phyloP scores from a whole-genome alignment of 2,797 vertebrate species.

The Muscicapa striata region DNA sequence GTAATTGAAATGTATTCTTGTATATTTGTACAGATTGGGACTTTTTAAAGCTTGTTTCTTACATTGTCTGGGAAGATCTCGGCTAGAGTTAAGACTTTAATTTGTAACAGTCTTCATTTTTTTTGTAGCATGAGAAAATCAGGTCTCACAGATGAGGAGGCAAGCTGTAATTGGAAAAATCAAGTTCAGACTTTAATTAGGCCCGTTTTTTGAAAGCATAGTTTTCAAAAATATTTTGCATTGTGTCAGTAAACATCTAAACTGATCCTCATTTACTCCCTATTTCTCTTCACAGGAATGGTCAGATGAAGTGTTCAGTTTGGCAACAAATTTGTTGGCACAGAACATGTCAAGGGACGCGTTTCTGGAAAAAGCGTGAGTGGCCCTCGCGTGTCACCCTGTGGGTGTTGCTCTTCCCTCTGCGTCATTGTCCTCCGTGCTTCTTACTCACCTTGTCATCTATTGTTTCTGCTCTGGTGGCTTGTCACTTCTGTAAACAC shows the following conservation, averaged over 20 bases:
- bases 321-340: slow-evolving; percentile 93
- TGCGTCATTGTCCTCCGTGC: slow-evolving; percentile 71
- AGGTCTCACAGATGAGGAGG: background rate
- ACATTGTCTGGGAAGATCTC: background rate
- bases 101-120: background rate
- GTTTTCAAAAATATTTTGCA: background rate
- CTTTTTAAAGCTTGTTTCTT: background rate
- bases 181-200: slow-evolving; percentile 1
- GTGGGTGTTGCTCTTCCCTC: slow-evolving; percentile 55
- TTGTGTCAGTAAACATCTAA: slow-evolving; percentile 33
- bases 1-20: background rate
- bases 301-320: slow-evolving; percentile 93
- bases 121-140: background rate
- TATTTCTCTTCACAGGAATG: slow-evolving; percentile 86
- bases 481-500: slow-evolving; percentile 68
- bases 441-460: slow-evolving; percentile 51
- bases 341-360: slow-evolving; percentile 97
- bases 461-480: slow-evolving; percentile 66
- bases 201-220: background rate
- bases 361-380: slow-evolving; percentile 96
- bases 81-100: background rate
- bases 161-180: background rate
- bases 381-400: slow-evolving; percentile 32
- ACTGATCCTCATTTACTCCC: slow-evolving; percentile 10
- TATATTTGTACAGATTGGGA: background rate